phyloP scores from a whole-genome alignment of 2,797 vertebrate species.

The Tympanoctomys barrerae region DNA sequence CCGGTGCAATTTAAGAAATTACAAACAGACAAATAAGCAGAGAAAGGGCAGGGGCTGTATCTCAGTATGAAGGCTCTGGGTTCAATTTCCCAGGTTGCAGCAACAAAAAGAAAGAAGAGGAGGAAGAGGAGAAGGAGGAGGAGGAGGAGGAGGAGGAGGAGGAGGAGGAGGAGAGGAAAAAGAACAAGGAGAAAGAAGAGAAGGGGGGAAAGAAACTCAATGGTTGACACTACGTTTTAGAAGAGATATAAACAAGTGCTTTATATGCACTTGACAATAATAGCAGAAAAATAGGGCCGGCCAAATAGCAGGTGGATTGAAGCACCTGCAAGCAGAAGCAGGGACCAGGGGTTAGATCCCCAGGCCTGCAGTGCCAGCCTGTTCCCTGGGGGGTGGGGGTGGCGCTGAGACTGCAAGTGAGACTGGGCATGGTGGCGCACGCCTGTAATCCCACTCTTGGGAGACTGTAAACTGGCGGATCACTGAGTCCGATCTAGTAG shows the following conservation, averaged over 20 bases:
- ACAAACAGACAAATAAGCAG: not conserved
- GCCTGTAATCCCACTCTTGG: too few species aligned
- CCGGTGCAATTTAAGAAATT: not conserved
- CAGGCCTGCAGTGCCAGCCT: too few species aligned
- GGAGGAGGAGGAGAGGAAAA: not conserved
- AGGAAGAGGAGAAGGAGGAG: not conserved
- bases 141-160: not conserved
- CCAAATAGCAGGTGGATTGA: too few species aligned
- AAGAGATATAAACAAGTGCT: not conserved
- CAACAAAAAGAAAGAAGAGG: not conserved
- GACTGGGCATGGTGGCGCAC: too few species aligned
- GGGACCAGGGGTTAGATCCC: too few species aligned
- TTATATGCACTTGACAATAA: not conserved
- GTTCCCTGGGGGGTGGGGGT: too few species aligned
- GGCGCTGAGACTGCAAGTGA: too few species aligned
- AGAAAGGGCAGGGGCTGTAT: not conserved
- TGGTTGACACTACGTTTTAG: not conserved
- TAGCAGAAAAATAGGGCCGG: not conserved
- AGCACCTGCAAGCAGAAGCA: too few species aligned
- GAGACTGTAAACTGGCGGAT: too few species aligned
- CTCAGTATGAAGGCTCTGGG: not conserved
- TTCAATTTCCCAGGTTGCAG: not conserved
- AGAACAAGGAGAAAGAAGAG: not conserved
- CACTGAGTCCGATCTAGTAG: too few species aligned
- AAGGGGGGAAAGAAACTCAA: not conserved